Conservation (phyloP, 2,888 invertebrate species). For the Leucophenga maculata region DNA sequence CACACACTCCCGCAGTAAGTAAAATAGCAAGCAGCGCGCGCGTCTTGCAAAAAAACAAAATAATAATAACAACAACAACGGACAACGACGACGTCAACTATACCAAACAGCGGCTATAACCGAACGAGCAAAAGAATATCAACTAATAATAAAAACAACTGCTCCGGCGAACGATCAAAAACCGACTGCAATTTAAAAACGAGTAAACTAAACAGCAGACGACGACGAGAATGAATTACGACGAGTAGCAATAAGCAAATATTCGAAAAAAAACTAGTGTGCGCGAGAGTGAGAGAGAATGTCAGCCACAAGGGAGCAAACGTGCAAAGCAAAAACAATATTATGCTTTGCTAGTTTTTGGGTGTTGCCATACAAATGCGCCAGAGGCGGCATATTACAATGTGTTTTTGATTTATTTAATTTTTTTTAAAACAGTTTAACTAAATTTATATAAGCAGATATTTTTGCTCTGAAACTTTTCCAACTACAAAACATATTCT, state of each 20-base stretch:
- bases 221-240: constrained; percentile 23
- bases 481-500: too few species aligned
- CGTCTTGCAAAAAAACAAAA: constrained; percentile 50
- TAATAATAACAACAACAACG: constrained; percentile 19
- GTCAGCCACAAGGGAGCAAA: too few species aligned
- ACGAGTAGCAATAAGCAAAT: neutral
- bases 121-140: constrained; percentile 28
- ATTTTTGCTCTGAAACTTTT: too few species aligned
- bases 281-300: constrained; percentile 12
- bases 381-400: too few species aligned
- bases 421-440: too few species aligned
- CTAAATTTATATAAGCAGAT: too few species aligned
- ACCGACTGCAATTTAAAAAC: constrained; percentile 48
- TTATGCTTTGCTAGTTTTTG: too few species aligned
- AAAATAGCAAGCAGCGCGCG: constrained; percentile 44
- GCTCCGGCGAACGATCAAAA: constrained; percentile 61
- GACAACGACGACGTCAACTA: constrained; percentile 5
- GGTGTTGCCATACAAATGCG: too few species aligned
- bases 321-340: neutral
- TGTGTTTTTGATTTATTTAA: too few species aligned
- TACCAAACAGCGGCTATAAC: neutral
- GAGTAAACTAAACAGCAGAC: constrained; percentile 19
- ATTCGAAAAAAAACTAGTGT: neutral
- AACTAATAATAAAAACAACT: constrained; percentile 51
- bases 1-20: constrained; percentile 43